Conservation (phyloP, 1,140 invertebrate species). For the Drosophila orosa region DNA sequence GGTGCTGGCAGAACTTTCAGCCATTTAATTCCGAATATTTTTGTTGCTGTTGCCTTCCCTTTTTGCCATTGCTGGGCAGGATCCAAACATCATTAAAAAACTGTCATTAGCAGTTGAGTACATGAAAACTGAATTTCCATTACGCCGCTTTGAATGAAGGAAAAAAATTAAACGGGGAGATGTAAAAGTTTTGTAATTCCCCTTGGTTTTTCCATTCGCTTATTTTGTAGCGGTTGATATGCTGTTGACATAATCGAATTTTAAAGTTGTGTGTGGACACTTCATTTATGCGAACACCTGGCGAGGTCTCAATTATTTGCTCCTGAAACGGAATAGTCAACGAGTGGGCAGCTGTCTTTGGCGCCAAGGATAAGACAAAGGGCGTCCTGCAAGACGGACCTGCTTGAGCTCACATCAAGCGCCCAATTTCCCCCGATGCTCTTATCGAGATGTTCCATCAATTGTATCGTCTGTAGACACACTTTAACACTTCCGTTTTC, state of each 20-base stretch:
- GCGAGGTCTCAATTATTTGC: constrained; percentile 15
- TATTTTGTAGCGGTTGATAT: constrained; percentile 49
- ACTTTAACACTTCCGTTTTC: constrained; percentile 78
- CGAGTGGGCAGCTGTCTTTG: not conserved
- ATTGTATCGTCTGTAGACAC: constrained; percentile 70
- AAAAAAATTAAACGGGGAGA: constrained; percentile 35
- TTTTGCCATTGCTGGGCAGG: constrained; percentile 32
- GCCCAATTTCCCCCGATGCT: constrained; percentile 31
- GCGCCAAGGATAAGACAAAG: constrained; percentile 6
- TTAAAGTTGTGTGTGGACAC: constrained; percentile 54
- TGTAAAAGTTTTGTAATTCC: constrained; percentile 71
- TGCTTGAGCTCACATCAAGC: constrained; percentile 4
- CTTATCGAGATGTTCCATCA: constrained; percentile 48
- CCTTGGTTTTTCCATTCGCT: constrained; percentile 27
- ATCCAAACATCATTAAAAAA: constrained; percentile 81
- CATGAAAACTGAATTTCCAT: constrained; percentile 82
- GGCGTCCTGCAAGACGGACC: not conserved
- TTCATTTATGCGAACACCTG: constrained; percentile 59
- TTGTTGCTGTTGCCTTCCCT: constrained; percentile 31
- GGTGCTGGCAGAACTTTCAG: constrained; percentile 64
- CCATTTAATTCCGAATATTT: constrained; percentile 75
- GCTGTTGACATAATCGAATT: constrained; percentile 71
- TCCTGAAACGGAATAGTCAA: not conserved
- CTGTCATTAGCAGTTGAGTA: constrained; percentile 82
- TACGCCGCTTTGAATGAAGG: constrained; percentile 49